These are phyloP conservation scores for Heliothis virescens DNA, from an alignment of 1,140 invertebrate species.

Conservation along the genomic window DNA sequence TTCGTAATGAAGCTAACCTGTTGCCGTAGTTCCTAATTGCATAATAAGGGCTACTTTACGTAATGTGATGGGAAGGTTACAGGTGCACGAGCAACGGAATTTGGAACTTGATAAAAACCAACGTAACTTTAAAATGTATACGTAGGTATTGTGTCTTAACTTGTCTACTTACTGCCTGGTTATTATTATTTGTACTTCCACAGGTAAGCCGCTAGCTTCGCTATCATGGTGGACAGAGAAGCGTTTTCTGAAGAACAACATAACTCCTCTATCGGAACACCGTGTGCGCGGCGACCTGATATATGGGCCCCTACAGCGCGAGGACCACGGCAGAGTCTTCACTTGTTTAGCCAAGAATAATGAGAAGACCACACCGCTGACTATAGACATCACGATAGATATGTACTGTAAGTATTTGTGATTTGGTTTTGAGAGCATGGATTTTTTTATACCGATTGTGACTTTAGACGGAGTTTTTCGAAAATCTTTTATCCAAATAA, in stretches of 20 bases:
- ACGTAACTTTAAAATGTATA: too few species aligned
- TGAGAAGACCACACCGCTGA: constrained; percentile 67
- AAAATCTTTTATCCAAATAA: too few species aligned
- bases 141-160: too few species aligned
- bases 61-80: too few species aligned
- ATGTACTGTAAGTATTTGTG: constrained; percentile 79
- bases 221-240: constrained; percentile 73
- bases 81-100: too few species aligned
- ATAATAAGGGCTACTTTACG: not conserved
- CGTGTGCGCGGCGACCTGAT: constrained; percentile 75
- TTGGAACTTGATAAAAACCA: too few species aligned
- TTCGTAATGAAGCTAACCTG: not conserved
- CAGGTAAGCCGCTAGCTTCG: constrained; percentile 72
- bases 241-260: constrained; percentile 68
- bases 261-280: constrained; percentile 72
- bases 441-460: too few species aligned
- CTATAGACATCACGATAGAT: constrained; percentile 75
- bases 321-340: constrained; percentile 75
- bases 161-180: too few species aligned
- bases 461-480: too few species aligned
- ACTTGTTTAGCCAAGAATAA: constrained; percentile 77
- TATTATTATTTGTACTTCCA: not conserved
- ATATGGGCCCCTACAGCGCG: constrained; percentile 71
- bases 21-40: not conserved
- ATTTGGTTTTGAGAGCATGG: not conserved